Base-by-base conservation (phyloP, 2,113 vertebrate genomes). In the Ifrita kowaldi region DNA sequence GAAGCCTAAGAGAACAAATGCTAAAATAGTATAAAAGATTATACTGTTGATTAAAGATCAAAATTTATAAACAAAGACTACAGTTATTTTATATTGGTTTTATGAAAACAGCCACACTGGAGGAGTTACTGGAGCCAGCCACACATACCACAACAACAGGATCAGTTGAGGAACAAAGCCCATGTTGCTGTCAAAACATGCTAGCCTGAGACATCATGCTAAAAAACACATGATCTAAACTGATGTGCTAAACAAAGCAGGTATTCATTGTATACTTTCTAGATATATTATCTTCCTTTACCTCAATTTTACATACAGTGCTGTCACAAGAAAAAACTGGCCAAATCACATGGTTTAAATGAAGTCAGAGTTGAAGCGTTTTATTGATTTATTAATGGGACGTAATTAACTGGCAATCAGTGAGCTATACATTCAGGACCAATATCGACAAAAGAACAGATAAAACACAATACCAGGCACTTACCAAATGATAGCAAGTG, bases 301-400 rank as follows among this genome's bases (percentile, higher is more conserved):
- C 39, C 19, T 74, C 39, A 59, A 21, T 85, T 88, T 76, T 76
- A 79, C n/a, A 50, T 46, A 55, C 15, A 69, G 44, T 11, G 5
- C 44, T 79, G n/a, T 41, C 57, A 53, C 28, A 68, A 21, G 21
- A 63, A 80, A 89, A 87, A 65, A 52, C 0, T 60, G 41, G 50
- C 41, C 28, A 87, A 68, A 44, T 78, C 74, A 47, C 39, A 57
- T 19, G 42, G 20, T 49, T 90, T 22, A 75, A 91, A 80, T 16
- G 32, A 83, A 93, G 85, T 80, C 57, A 80, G 37, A 55, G 35
- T 62, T 90, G 75, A 94, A 95, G 55, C 9, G 2, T 53, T 65
- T 79, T 71, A 95, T 96, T 80, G 94, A 96, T 95, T 87, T 91
- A 87, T 95, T 93, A 94, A 94, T 83, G 50, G 94, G 37, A 77